Percentiles rank a stretch among this genome's conserved stretches.
These are phyloP conservation scores for Mycetomoellerius zeteki DNA, from an alignment of 1,140 invertebrate genomes.

Conservation along the genomic window DNA sequence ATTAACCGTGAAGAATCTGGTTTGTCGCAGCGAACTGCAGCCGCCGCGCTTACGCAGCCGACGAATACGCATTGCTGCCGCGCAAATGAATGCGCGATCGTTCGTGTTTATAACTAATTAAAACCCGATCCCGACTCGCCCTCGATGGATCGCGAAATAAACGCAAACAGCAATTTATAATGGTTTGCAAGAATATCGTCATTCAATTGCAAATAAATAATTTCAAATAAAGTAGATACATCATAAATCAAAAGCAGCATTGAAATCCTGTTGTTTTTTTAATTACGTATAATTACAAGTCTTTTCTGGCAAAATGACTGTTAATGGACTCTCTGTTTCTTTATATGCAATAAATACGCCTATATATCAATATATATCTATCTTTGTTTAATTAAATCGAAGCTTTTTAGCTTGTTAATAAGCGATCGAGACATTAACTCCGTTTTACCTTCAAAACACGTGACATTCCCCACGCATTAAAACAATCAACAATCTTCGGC, in stretches of 20 bases:
- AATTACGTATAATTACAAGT: background rate
- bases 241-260: constrained; percentile 2
- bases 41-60: constrained; percentile 41
- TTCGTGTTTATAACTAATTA: constrained; percentile 53
- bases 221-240: background rate
- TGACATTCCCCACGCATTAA: background rate
- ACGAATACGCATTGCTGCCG: background rate
- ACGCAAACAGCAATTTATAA: constrained; percentile 25
- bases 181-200: background rate
- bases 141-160: background rate
- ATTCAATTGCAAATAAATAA: constrained; percentile 23
- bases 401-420: background rate
- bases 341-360: background rate
- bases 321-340: background rate
- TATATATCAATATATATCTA: too few relatives aligned
- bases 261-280: background rate
- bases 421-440: constrained; percentile 37
- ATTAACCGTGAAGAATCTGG: constrained; percentile 63
- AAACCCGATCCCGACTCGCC: constrained; percentile 10
- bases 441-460: background rate
- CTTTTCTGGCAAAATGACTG: background rate
- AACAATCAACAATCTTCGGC: constrained; percentile 35
- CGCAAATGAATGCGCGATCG: constrained; percentile 19
- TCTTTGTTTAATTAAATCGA: constrained; percentile 24
- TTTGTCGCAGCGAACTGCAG: constrained; percentile 56